Percentiles rank a stretch among this genome's conserved stretches.
phyloP scores from a whole-genome alignment of 2,888 invertebrate species.

The Autographa pulchrina region DNA sequence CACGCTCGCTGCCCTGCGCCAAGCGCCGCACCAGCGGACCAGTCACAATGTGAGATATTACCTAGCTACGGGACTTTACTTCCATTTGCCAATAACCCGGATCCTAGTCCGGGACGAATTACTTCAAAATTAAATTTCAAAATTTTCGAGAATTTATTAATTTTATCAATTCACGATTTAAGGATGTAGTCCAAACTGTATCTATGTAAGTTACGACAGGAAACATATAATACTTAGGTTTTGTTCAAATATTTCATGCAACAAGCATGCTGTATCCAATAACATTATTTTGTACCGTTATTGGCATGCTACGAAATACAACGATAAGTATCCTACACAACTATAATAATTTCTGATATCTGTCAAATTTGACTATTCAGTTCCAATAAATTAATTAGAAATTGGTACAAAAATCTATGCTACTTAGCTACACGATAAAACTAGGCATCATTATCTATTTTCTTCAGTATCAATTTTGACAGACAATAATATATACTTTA shows the following conservation, averaged over 20 bases:
- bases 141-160: conserved; percentile 36
- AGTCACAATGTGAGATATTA: conserved; percentile 89
- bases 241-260: conserved; percentile 73
- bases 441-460: background rate
- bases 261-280: conserved; percentile 77
- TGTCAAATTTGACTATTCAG: conserved; percentile 51
- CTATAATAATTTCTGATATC: conserved; percentile 46
- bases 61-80: conserved; percentile 81
- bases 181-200: conserved; percentile 53
- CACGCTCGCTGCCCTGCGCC: conserved; percentile 88
- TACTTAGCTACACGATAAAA: background rate
- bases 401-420: background rate
- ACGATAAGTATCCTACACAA: conserved; percentile 50
- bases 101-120: conserved; percentile 49
- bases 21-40: conserved; percentile 89
- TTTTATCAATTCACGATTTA: conserved; percentile 23
- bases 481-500: conserved; percentile 32
- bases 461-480: conserved; percentile 52
- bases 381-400: background rate
- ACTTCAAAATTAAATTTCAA: conserved; percentile 34
- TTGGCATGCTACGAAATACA: conserved; percentile 73
- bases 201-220: conserved; percentile 58
- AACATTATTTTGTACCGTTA: conserved; percentile 64
- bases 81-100: conserved; percentile 74
- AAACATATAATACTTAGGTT: conserved; percentile 60